Evolutionary conservation across 2,797 vertebrate species (phyloP).

Genomic region (Xenopus petersii): DNA sequence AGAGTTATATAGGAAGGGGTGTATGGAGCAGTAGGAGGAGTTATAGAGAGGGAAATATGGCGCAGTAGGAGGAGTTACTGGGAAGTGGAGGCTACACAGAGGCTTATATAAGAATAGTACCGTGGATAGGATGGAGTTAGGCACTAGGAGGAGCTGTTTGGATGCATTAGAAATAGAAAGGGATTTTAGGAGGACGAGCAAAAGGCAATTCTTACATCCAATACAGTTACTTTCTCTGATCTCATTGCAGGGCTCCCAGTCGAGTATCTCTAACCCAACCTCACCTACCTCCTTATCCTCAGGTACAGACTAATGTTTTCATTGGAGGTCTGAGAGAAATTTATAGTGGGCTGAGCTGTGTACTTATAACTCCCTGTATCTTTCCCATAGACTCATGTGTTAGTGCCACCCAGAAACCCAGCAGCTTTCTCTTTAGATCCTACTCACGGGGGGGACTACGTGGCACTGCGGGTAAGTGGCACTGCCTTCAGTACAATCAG

Average conservation of each 20-base stretch:
- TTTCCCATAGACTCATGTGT: not conserved
- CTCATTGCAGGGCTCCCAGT: conserved; percentile 10
- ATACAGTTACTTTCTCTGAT: not conserved
- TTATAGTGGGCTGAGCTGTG: not conserved
- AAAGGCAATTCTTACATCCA: no score
- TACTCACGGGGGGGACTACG: conserved; percentile 10
- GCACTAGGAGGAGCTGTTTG: no score
- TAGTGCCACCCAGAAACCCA: conserved; percentile 11
- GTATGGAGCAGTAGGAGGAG: no score
- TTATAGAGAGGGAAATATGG: no score
- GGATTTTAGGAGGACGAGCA: no score
- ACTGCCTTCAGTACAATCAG: no score
- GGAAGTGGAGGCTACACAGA: no score
- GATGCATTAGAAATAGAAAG: no score
- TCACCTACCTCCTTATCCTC: not conserved
- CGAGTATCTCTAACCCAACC: not conserved
- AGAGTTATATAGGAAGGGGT: no score
- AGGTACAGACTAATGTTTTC: not conserved
- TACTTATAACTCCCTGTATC: not conserved
- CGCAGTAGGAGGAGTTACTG: no score
- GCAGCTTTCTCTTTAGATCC: conserved; percentile 31
- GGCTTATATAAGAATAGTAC: not conserved
- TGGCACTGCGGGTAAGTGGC: not conserved
- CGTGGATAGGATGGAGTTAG: not conserved
- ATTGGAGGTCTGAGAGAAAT: not conserved